Evolutionary conservation across 2,888 invertebrate genomes (phyloP), one percentile per base, ranked within the genome.

Genomic region (Alentia gelatinosa): DNA sequence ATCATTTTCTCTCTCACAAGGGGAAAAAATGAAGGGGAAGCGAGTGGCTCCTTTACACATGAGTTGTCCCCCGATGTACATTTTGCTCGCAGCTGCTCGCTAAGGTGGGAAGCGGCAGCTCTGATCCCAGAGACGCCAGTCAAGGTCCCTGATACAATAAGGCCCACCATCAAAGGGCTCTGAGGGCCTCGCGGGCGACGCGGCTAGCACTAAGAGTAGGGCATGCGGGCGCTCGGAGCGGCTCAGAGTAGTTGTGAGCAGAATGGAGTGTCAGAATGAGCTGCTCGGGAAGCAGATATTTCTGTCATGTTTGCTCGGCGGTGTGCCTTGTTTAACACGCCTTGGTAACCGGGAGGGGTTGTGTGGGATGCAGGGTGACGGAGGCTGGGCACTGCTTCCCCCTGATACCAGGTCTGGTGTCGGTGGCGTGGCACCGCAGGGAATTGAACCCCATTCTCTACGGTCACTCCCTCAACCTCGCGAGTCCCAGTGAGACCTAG

Each of bases 1-100:
- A 79, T 79, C 79, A 79, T 5, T 39, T 79, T 79, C 79, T 79
- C 79, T 39, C 79, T 79, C 23, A 39, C 79, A 79, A 39, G 79
- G 15, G 37, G 79, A 35, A 35, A n/a, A 79, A 79, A 79, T 79
- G 79, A 79, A 79, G 79, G 37, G 37, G 23, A 23, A 23, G 68
- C 37, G 9, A 35, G 35, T 35, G 19, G 37, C 79, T 39, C 5
- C 37, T 79, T 37, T 39, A 35, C 39, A 37, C 79, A 35, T 39
- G 79, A 79, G 79, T 19, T 12, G 39, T 23, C 39, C 79, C 79
- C 79, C n/a, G n/a, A 33, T 79, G 5, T 79, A 39, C 35, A 35
- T 39, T 79, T n/a, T 39, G 37, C 79, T 37, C 37, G 37, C 37
- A 79, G 79, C 79, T 9, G 39, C 39, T 79, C 39, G 30, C 3